Conservation (phyloP, 2,113 vertebrate genomes). For the Xyliphius kryptos region DNA sequence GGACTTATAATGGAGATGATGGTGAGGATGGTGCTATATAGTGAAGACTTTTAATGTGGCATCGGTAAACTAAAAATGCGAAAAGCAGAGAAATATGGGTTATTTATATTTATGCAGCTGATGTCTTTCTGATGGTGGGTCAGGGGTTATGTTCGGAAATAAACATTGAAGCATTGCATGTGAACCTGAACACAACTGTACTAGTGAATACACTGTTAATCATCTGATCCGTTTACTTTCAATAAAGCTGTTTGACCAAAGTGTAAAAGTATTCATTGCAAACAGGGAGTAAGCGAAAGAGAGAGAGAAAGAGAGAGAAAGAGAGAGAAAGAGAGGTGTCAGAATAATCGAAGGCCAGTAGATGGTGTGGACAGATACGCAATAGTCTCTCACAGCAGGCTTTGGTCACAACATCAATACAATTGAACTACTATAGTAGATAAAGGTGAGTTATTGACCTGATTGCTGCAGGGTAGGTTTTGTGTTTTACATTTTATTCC, state of each 20-base stretch:
- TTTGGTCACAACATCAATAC: slow-evolving; percentile 6
- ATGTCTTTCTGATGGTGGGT: not conserved
- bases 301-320: no score
- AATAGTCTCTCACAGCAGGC: slow-evolving; percentile 1
- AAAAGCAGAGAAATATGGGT: not conserved
- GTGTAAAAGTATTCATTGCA: not conserved
- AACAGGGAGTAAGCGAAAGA: no score
- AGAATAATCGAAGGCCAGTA: not conserved
- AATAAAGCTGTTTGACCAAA: not conserved
- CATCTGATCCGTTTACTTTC: not conserved
- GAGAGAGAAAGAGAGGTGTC: no score
- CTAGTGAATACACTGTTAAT: not conserved
- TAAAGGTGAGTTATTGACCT: slow-evolving; percentile 12
- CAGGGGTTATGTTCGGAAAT: not conserved
- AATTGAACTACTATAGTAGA: slow-evolving; percentile 4
- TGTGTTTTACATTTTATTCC: not conserved
- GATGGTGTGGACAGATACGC: not conserved
- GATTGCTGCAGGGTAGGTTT: not conserved
- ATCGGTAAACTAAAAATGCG: not conserved
- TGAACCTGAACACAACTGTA: not conserved
- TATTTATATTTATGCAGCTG: not conserved
- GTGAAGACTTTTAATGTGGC: no score
- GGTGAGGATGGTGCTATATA: no score
- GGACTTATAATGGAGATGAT: no score
- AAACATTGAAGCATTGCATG: not conserved